Evolutionary conservation across 1,140 invertebrate genomes (phyloP).

Genomic region (Sycophaga agraensis): DNA sequence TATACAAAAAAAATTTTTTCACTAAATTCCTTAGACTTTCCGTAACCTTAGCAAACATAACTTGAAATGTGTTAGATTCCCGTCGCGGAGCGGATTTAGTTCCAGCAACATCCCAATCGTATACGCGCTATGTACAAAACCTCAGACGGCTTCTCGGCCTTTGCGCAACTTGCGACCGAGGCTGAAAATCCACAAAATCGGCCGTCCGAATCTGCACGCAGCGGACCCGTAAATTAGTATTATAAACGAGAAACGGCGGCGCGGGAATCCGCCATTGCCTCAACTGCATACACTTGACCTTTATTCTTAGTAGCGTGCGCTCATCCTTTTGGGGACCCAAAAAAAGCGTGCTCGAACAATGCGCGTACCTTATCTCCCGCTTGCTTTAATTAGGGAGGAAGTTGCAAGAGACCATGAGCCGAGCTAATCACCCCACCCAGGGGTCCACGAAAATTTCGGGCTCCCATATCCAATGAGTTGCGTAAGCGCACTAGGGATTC

Average conservation of each 20-base stretch:
- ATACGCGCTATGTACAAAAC: no score
- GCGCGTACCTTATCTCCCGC: slow-evolving; percentile 48
- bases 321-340: slow-evolving; percentile 3
- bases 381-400: slow-evolving; percentile 55
- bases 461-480: slow-evolving; percentile 24
- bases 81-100: no score
- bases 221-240: slow-evolving; percentile 34
- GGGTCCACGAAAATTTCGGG: slow-evolving; percentile 41
- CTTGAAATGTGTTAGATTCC: no score
- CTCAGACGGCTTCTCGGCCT: no score
- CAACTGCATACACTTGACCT: slow-evolving; percentile 51
- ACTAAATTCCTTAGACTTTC: no score
- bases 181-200: no score
- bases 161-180: no score
- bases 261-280: background rate
- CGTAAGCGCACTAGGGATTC: no score
- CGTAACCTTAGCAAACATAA: no score
- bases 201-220: slow-evolving; percentile 12
- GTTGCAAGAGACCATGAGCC: slow-evolving; percentile 46
- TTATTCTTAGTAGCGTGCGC: slow-evolving; percentile 46
- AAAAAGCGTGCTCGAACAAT: slow-evolving; percentile 44
- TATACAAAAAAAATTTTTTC: no score
- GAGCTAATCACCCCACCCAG: slow-evolving; percentile 34
- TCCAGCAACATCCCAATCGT: no score
- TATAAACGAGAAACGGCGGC: slow-evolving; percentile 16